These are phyloP conservation scores for Montipora efflorescens DNA, from an alignment of 64 coral and sea anemone species.

Conservation along the genomic window DNA sequence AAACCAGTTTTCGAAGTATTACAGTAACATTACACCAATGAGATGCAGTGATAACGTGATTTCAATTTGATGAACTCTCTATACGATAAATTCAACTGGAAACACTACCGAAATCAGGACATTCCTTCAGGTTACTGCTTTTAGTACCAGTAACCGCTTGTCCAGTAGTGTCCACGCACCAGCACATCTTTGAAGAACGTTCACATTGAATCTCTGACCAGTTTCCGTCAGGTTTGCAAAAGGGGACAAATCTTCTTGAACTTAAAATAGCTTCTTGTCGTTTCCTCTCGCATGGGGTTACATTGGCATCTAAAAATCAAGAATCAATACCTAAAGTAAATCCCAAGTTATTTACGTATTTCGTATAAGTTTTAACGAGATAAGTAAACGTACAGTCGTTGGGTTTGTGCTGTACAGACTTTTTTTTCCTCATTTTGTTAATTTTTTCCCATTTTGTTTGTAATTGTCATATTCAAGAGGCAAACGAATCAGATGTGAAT, in stretches of 20 bases:
- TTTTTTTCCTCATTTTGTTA: too few species aligned
- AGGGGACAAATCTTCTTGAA: slow-evolving; percentile 44
- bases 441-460: too few species aligned
- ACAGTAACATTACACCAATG: too few species aligned
- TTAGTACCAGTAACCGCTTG: slow-evolving; percentile 17
- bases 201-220: slow-evolving; percentile 67
- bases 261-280: slow-evolving; percentile 12
- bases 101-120: slow-evolving; percentile 16
- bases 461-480: too few species aligned
- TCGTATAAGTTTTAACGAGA: too few species aligned
- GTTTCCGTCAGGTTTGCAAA: slow-evolving; percentile 67
- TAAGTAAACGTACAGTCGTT: too few species aligned
- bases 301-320: slow-evolving; percentile 28
- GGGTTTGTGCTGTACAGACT: too few species aligned
- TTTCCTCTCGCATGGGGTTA: slow-evolving; percentile 54
- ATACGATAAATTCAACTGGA: too few species aligned
- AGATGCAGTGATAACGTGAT: too few species aligned
- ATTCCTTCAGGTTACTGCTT: not conserved
- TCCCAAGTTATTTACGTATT: not conserved
- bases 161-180: slow-evolving; percentile 41
- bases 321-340: not conserved
- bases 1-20: too few species aligned
- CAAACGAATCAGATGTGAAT: too few species aligned
- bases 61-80: too few species aligned
- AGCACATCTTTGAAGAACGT: slow-evolving; percentile 37